Base-by-base conservation (phyloP, 1,140 invertebrate species). In the Marisa cornuarietis region DNA sequence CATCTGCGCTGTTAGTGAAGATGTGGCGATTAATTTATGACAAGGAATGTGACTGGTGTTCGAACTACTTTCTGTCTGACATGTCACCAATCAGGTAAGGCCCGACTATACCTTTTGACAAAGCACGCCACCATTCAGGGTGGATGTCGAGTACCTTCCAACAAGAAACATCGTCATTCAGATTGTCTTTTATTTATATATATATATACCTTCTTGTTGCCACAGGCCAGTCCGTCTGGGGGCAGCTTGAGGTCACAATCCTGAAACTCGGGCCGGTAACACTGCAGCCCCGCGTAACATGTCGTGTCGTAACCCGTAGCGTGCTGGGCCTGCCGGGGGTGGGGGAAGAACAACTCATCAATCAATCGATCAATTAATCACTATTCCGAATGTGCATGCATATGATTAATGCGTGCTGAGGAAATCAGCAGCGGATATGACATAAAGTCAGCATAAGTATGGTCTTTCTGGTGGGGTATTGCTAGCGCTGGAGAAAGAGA, bases 221-320 rank as follows among this genome's bases (percentile, higher is more conserved):
- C 82, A 79, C 82, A 83, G 24, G 82, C 61, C 49, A 80, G 52
- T n/a, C 82, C 82, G 63, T 83, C 79, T 31, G 82, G 79, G 0
- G 82, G 82, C 18, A 83, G 73, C 61, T 76, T 80, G 9, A 68
- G 63, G 54, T 68, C 51, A 66, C 82, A 83, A 16, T 31, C 31
- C 6, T 65, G 24, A 13, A 62, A 18, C 11, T 62, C 65, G 1
- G 76, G 65, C 8, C 72, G 42, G 73, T 75, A 81, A 54, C 82
- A 83, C 18, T 31, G 76, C 22, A 83, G 42, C 0, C 82, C 82
- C 0, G 42, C 24, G 51, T 75, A 80, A 76, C 82, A 83, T 1
- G 75, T 79, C n/a, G 31, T 71, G n/a, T 13, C 63, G 76, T 80
- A 83, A 24, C 80, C 79, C 0, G 42, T 24, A 10, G 52, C 3